A percentile compares a stretch with the other conserved stretches of the same genome.
These are phyloP conservation scores for Synanthedon tipuliformis DNA, from an alignment of 2,888 invertebrate species.

Conservation along the genomic window DNA sequence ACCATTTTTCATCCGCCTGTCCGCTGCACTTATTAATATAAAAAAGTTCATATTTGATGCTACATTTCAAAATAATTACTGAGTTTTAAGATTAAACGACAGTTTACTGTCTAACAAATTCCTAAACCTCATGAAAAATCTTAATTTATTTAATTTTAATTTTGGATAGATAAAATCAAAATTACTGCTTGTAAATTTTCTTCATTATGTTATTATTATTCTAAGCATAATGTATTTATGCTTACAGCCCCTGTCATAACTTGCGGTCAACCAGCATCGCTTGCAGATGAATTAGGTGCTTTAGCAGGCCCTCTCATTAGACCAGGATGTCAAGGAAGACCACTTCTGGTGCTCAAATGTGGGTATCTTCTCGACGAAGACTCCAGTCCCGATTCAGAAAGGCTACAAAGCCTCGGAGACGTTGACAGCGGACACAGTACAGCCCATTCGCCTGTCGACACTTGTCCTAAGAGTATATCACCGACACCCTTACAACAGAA, in stretches of 20 bases:
- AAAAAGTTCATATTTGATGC: no score
- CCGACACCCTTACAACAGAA: constrained; percentile 74
- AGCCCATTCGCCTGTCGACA: constrained; percentile 87
- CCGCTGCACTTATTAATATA: no score
- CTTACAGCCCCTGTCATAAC: constrained; percentile 74
- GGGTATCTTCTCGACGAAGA: constrained; percentile 83
- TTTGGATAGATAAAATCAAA: no score
- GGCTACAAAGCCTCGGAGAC: constrained; percentile 78
- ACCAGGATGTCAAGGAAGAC: constrained; percentile 55
- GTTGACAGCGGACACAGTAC: constrained; percentile 93
- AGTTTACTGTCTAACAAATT: no score
- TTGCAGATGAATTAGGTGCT: constrained; percentile 78
- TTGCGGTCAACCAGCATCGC: constrained; percentile 72
- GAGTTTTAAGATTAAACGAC: no score
- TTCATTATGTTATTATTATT: no score
- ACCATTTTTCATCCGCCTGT: no score
- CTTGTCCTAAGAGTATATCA: constrained; percentile 86
- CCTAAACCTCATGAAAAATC: no score
- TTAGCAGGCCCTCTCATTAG: constrained; percentile 43
- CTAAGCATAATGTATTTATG: neutral
- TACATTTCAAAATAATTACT: no score
- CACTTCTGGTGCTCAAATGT: constrained; percentile 78
- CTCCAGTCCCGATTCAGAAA: constrained; percentile 87
- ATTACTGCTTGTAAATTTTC: no score
- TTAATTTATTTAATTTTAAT: no score